Evolutionary conservation across 2,888 invertebrate species (phyloP).

Genomic region (Drosophila anomalipes): DNA sequence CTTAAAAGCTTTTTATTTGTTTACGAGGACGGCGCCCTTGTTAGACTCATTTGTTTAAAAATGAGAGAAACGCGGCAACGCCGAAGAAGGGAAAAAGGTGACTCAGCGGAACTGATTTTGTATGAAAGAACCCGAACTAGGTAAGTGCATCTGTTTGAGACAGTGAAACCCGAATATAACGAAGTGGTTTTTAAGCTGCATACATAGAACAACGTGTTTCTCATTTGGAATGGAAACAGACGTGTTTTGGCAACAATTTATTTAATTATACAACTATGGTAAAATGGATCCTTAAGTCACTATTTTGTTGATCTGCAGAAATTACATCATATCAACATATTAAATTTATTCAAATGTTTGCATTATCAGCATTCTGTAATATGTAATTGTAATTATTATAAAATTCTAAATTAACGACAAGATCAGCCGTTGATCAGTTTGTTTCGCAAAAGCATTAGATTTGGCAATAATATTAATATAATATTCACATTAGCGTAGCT

Average conservation of each 20-base stretch:
- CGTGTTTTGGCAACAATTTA: neutral
- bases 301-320: neutral
- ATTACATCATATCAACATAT: neutral
- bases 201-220: neutral
- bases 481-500: constrained; percentile 2
- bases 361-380: neutral
- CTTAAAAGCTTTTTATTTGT: constrained; percentile 65
- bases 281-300: neutral
- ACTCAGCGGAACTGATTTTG: constrained; percentile 43
- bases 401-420: neutral
- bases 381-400: neutral
- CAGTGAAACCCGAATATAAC: constrained; percentile 32
- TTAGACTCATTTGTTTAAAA: constrained; percentile 51
- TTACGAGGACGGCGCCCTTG: constrained; percentile 23
- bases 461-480: neutral
- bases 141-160: constrained; percentile 24
- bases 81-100: constrained; percentile 34
- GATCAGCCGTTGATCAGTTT: neutral
- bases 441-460: neutral
- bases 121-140: constrained; percentile 27
- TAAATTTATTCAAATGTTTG: neutral
- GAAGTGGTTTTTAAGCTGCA: neutral
- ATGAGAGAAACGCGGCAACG: constrained; percentile 42
- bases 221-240: neutral
- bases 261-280: neutral